Evolutionary conservation across 2,113 vertebrate species (phyloP).

Genomic region (Antechinus flavipes): DNA sequence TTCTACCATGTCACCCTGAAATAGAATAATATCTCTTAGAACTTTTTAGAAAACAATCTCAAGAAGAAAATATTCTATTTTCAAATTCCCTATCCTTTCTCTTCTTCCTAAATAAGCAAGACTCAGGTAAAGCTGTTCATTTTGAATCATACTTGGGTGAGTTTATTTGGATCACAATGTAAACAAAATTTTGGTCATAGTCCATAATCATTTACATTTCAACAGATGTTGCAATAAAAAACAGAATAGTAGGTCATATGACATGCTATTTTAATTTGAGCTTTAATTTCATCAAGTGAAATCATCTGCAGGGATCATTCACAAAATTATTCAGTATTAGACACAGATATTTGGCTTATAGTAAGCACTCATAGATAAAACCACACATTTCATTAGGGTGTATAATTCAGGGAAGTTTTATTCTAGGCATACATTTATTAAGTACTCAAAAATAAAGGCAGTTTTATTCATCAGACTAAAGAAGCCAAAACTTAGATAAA

Average conservation of each 20-base stretch:
- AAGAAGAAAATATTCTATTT: slow-evolving; percentile 71
- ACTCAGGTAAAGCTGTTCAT: slow-evolving; percentile 76
- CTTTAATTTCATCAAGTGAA: slow-evolving; percentile 4
- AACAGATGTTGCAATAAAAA: slow-evolving; percentile 68
- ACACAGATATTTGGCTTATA: not conserved
- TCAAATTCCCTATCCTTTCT: slow-evolving; percentile 61
- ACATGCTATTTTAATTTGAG: slow-evolving; percentile 68
- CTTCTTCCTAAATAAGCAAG: slow-evolving; percentile 62
- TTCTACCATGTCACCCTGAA: slow-evolving; percentile 68
- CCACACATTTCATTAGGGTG: not conserved
- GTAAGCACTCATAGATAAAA: not conserved
- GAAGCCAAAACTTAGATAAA: not conserved
- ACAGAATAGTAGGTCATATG: slow-evolving; percentile 58
- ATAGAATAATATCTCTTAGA: slow-evolving; percentile 73
- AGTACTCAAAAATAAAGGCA: not conserved
- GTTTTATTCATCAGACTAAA: not conserved
- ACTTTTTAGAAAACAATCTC: slow-evolving; percentile 73
- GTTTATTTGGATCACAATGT: slow-evolving; percentile 74
- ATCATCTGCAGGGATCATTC: slow-evolving; percentile 62
- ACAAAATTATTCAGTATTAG: slow-evolving; percentile 12
- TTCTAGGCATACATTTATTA: not conserved
- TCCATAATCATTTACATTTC: slow-evolving; percentile 75
- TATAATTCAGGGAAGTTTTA: not conserved
- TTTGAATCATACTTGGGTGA: slow-evolving; percentile 77
- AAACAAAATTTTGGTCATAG: slow-evolving; percentile 79